These are phyloP conservation scores for Chitala chitala DNA, from an alignment of 2,113 vertebrate genomes.

Conservation along the genomic window DNA sequence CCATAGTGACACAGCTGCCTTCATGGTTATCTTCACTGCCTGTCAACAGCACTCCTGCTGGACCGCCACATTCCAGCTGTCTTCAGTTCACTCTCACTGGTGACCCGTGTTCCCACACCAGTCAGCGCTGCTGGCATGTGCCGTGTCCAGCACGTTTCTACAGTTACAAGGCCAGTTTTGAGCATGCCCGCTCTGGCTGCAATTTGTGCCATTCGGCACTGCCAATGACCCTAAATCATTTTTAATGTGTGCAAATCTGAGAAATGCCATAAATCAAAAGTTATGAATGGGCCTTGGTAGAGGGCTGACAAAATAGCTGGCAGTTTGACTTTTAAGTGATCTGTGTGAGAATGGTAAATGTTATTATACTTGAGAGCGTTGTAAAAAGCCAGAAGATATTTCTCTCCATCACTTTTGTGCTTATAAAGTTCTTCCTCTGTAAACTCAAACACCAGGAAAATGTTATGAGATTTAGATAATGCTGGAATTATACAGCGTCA, in stretches of 20 bases:
- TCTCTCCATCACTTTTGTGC: not conserved
- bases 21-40: too few species aligned
- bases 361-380: not conserved
- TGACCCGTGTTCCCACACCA: not conserved
- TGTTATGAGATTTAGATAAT: not conserved
- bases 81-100: not conserved
- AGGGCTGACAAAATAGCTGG: not conserved
- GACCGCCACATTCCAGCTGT: conserved; percentile 2
- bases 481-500: not conserved
- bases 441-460: not conserved
- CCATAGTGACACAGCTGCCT: too few species aligned
- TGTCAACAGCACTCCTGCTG: too few species aligned
- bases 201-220: not conserved
- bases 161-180: not conserved
- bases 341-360: not conserved
- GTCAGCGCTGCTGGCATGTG: not conserved
- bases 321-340: not conserved
- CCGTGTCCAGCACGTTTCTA: not conserved
- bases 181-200: too few species aligned
- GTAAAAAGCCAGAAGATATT: not conserved
- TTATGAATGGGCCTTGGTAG: not conserved
- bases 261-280: conserved; percentile 19
- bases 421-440: not conserved
- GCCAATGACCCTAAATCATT: conserved; percentile 17
- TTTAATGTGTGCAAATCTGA: conserved; percentile 29